Evolutionary conservation across 2,797 vertebrate species (phyloP), one percentile per base, ranked within the genome.

Genomic region (Pseudochaenichthys georgianus): DNA sequence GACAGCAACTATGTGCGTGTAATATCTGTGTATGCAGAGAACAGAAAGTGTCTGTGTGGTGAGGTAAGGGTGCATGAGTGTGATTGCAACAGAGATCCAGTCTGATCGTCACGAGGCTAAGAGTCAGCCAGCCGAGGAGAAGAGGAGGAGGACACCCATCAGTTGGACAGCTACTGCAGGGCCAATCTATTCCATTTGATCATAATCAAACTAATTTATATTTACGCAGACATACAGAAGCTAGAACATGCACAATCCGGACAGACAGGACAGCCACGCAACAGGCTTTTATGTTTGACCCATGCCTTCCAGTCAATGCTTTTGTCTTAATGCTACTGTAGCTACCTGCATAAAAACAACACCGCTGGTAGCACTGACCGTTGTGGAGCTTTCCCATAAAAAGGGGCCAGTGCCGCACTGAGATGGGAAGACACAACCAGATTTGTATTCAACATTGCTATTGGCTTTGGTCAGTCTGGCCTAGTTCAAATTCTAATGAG

Each of bases 291-390:
- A 90, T 50, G 70, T 77, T 82, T 72, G 81, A 81, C 75, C 65
- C 57, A 65, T 86, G 87, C 90, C 90, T 81, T 75, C 62, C 58
- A 83, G 92, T 77, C 89, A 83, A 45, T 64, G 77, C 86, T 87
- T 88, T 89, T 86, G 78, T 88, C 84, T 90, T 89, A 85, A 87
- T 91, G 88, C 76, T 52, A 34, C 75, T 63, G 74, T 48, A 66
- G 57, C 71, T 77, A 80, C 82, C 70, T 77, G 75, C 42, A 73
- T 38, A 31, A 81, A 73, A 88, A 60, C n/a, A 55, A 28, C 48
- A 70, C 38, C 0, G 48, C 84, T 65, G 53, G 50, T 55, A 74
- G 66, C 77, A 75, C 43, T 47, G 59, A 45, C 45, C 77, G 65
- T 38, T 38, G 34, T 63, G 10, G 23, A n/a, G 45, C 45, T 48